Percentiles rank a stretch among this genome's conserved stretches.
phyloP scores from a whole-genome alignment of 2,113 vertebrate species.

The Zeus faber region DNA sequence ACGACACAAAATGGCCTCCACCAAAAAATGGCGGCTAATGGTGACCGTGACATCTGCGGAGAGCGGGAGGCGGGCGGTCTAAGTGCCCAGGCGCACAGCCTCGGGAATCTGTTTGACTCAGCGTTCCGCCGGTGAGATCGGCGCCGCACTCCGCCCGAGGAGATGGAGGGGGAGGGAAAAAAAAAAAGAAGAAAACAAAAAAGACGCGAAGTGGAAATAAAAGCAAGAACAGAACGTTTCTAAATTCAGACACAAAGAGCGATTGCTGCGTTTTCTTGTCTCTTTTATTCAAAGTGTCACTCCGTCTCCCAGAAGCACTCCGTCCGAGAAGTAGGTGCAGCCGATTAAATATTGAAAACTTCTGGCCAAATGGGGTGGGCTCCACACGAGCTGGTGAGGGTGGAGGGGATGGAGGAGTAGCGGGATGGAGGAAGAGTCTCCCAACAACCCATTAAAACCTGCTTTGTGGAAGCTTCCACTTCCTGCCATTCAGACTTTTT shows the following conservation, averaged over 20 bases:
- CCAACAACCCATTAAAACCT: too few species aligned
- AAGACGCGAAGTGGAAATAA: too few species aligned
- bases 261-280: conserved; percentile 62
- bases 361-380: conserved; percentile 53
- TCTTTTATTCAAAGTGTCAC: conserved; percentile 73
- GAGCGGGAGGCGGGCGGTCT: conserved; percentile 55
- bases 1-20: conserved; percentile 46
- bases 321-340: conserved; percentile 56
- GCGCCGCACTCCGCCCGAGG: conserved; percentile 31
- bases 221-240: conserved; percentile 54
- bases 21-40: conserved; percentile 37
- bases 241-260: conserved; percentile 75
- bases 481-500: too few species aligned
- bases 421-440: too few species aligned
- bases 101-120: conserved; percentile 58
- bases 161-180: neutral
- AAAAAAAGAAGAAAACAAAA: too few species aligned
- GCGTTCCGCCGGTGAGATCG: conserved; percentile 41
- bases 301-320: conserved; percentile 58
- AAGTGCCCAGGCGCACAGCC: conserved; percentile 49
- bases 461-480: too few species aligned
- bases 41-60: conserved; percentile 24
- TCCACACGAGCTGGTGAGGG: conserved; percentile 37
- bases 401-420: neutral
- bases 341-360: conserved; percentile 60